Evolutionary conservation across 2,113 vertebrate genomes (phyloP), one percentile per base, ranked within the genome.

Genomic region (Panthera uncia): DNA sequence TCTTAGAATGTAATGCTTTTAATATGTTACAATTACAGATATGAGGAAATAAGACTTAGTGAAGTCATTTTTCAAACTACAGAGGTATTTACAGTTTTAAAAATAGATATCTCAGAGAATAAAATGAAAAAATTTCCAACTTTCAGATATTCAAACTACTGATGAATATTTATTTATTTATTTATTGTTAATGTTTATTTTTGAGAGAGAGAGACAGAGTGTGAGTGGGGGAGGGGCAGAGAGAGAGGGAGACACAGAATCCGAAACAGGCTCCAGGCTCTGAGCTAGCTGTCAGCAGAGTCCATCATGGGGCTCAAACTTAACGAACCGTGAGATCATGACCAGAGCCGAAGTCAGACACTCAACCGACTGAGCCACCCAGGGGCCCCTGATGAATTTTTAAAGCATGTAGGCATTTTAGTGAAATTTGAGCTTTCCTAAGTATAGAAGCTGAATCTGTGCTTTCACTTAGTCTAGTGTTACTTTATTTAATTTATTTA

Each of bases 11-110:
- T 71, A 84, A 55, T 94, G 38, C 4, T 91, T 97, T 89, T 88
- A 90, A 74, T 2, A 48, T 93, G 27, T 23, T 93, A 2, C 90
- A 55, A n/a, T 13, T 74, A 76, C 14, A 89, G 31, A 87, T 4
- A 29, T 94, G 36, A 94, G 71, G 10, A 94, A 97, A 74, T 86
- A 96, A 93, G 36, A 29, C 4, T 96, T 57, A 83, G 45, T 63
- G 76, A 57, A 94, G 74, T 94, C 21, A 41, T 90, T 94, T 97
- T 97, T 95, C 74, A 98, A 80, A 66, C 82, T 94, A 90, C 2
- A 68, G 10, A 92, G 74, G 4, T 90, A 50, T 57, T 78, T 81
- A 31, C 7, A 84, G 48, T 95, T 79, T 89, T 95, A 55, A 69
- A 94, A 96, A 73, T 41, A 91, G 2, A 4, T 89, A 85, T 50